phyloP scores from a whole-genome alignment of 2,113 vertebrate genomes.

The Mustela nigripes region DNA sequence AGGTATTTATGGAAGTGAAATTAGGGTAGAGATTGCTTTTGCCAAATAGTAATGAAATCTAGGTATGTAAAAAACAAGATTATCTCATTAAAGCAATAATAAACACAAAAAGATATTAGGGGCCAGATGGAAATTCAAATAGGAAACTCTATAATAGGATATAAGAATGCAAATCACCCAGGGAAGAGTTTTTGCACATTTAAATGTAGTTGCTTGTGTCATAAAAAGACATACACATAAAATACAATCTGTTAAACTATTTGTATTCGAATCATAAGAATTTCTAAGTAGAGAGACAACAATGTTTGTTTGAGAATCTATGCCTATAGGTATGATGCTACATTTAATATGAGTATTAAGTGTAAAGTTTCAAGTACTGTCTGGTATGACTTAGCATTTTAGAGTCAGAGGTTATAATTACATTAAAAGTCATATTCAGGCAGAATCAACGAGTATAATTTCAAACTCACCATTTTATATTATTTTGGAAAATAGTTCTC shows the following conservation, averaged over 20 bases:
- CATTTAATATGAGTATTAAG: conserved; percentile 71
- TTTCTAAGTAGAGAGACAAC: conserved; percentile 81
- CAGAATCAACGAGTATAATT: not conserved
- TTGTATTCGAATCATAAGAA: conserved; percentile 83
- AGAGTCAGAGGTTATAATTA: conserved; percentile 57
- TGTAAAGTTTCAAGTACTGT: conserved; percentile 69
- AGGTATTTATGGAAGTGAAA: conserved; percentile 69
- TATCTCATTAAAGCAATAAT: conserved; percentile 87
- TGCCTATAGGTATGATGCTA: conserved; percentile 79
- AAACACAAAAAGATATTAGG: conserved; percentile 84
- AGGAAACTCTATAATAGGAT: conserved; percentile 86
- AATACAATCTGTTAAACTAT: conserved; percentile 89
- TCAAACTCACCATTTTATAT: conserved; percentile 10
- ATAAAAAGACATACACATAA: conserved; percentile 87
- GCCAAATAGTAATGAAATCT: conserved; percentile 84
- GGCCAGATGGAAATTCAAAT: conserved; percentile 89
- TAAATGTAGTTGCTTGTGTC: conserved; percentile 85
- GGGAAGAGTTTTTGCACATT: conserved; percentile 86
- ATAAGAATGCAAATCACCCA: conserved; percentile 89
- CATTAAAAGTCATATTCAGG: conserved; percentile 35
- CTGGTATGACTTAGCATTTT: conserved; percentile 71
- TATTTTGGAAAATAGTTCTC: conserved; percentile 16
- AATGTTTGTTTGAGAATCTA: conserved; percentile 68
- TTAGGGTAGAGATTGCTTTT: conserved; percentile 79
- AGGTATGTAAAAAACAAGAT: conserved; percentile 83